Evolutionary conservation across 2,797 vertebrate species (phyloP).

Genomic region (Scomberomorus guttatus): DNA sequence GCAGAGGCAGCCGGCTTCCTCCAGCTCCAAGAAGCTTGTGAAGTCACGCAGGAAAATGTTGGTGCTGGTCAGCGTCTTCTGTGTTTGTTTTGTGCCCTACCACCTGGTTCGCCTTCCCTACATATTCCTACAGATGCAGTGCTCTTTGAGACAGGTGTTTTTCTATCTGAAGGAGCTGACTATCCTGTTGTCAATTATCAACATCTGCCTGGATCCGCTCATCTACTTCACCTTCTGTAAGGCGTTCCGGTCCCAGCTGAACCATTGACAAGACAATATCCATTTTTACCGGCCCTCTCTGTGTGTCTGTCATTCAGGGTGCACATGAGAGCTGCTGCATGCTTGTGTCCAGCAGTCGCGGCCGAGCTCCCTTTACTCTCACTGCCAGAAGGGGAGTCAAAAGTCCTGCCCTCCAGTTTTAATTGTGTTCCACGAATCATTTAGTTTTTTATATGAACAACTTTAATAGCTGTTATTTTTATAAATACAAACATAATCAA

Average conservation of each 20-base stretch:
- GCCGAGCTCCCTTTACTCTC: too few relatives aligned
- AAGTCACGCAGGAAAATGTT: conserved; percentile 79
- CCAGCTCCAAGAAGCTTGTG: conserved; percentile 56
- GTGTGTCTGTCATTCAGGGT: too few relatives aligned
- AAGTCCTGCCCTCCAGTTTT: too few relatives aligned
- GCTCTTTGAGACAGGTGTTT: conserved; percentile 9
- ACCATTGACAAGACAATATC: too few relatives aligned
- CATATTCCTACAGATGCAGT: conserved; percentile 31
- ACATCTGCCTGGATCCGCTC: conserved; percentile 83
- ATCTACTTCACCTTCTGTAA: conserved; percentile 84
- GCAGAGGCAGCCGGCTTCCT: conserved; percentile 20
- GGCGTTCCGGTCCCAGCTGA: conserved; percentile 71
- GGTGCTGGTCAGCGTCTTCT: conserved; percentile 53
- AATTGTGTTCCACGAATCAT: too few relatives aligned
- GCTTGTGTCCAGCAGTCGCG: too few relatives aligned
- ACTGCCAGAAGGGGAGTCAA: too few relatives aligned
- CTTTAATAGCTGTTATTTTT: too few relatives aligned
- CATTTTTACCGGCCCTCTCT: too few relatives aligned
- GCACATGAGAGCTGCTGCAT: too few relatives aligned
- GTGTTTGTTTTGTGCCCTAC: conserved; percentile 82
- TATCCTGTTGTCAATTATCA: conserved; percentile 73
- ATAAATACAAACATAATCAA: too few relatives aligned
- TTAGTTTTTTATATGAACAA: too few relatives aligned
- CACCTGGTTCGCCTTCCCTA: conserved; percentile 81
- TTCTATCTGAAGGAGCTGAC: conserved; percentile 77